Percentiles rank a stretch among this genome's conserved stretches.
Conservation (phyloP, 2,113 vertebrate genomes). For the Melanocharis versteri region DNA sequence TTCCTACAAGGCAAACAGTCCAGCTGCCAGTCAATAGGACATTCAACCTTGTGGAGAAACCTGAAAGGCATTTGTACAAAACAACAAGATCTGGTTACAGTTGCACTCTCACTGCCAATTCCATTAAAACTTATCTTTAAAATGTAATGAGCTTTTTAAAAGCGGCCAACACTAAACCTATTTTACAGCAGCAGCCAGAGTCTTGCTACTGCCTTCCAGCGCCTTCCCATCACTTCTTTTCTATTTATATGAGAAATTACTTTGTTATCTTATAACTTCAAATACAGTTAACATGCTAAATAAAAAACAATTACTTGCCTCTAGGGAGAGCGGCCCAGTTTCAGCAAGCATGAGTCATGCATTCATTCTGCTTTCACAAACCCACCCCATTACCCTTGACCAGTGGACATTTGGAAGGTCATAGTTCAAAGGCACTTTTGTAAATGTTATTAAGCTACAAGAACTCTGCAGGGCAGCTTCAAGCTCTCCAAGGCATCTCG, state of each 20-base stretch:
- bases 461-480: not conserved
- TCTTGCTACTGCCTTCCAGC: not conserved
- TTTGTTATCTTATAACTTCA: not conserved
- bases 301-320: not conserved
- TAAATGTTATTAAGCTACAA: not conserved
- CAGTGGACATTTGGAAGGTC: not conserved
- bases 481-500: not conserved
- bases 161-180: not conserved
- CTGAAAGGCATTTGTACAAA: conserved; percentile 22
- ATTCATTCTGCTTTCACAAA: not conserved
- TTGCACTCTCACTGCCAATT: not conserved
- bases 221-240: not conserved
- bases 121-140: conserved; percentile 54
- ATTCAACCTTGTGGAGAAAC: conserved; percentile 35
- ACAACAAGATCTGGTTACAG: conserved; percentile 33
- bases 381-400: not conserved
- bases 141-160: not conserved
- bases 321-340: not conserved
- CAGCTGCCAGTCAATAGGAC: conserved; percentile 20
- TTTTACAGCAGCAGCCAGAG: conserved; percentile 15
- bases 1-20: not conserved
- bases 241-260: not conserved
- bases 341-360: not conserved
- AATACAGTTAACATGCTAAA: not conserved
- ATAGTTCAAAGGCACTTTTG: not conserved